These are phyloP conservation scores for Cyphomyrus discorhynchus DNA, from an alignment of 2,113 vertebrate species.

Conservation along the genomic window DNA sequence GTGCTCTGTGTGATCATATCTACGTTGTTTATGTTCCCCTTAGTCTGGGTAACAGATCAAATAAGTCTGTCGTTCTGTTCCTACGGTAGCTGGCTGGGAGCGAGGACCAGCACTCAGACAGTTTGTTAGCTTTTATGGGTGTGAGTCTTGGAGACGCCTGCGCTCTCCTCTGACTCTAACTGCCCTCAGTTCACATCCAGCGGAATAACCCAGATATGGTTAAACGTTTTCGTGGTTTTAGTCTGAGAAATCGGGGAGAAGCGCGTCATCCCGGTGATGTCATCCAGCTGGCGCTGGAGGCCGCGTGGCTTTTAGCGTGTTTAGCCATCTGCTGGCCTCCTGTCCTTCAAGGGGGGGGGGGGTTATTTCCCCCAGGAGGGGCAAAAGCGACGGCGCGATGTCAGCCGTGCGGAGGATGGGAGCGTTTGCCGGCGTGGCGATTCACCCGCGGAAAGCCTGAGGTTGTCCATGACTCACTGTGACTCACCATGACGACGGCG, in stretches of 20 bases:
- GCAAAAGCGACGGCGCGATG: background rate
- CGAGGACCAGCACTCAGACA: background rate
- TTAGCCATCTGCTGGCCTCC: background rate
- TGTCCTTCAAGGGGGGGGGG: background rate
- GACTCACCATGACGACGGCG: background rate
- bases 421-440: background rate
- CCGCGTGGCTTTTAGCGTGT: background rate
- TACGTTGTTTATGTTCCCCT: background rate
- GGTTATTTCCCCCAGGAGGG: background rate
- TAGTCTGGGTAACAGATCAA: background rate
- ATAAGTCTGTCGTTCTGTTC: background rate
- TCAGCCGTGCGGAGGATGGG: background rate
- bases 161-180: background rate
- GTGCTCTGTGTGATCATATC: background rate
- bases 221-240: background rate
- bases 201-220: background rate
- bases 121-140: background rate
- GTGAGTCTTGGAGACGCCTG: background rate
- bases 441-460: background rate
- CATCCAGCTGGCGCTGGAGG: background rate
- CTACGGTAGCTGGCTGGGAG: background rate
- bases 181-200: background rate
- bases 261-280: background rate
- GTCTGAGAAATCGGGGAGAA: background rate
- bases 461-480: slow-evolving; percentile 1